Conservation (phyloP, 2,113 vertebrate genomes). For the Galbula dea region DNA sequence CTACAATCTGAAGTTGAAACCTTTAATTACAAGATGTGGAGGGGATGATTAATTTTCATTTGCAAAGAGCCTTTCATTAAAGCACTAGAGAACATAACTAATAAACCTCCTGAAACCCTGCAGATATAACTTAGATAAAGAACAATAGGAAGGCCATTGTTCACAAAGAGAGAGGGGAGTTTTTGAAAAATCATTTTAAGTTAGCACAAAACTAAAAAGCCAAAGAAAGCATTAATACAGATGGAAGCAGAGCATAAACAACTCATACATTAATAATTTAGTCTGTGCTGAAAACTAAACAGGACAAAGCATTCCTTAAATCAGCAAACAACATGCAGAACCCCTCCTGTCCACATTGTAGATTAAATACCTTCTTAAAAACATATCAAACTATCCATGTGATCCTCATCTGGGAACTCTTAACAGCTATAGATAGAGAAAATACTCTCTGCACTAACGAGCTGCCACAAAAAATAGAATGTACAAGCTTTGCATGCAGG, state of each 20-base stretch:
- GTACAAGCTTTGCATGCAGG: background rate
- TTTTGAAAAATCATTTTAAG: background rate
- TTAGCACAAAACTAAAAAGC: background rate
- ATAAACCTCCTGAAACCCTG: background rate
- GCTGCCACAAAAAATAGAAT: background rate
- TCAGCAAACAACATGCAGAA: background rate
- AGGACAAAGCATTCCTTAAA: background rate
- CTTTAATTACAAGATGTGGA: background rate
- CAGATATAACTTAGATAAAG: slow-evolving; percentile 5
- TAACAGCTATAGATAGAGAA: background rate
- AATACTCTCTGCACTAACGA: background rate
- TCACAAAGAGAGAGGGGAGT: background rate
- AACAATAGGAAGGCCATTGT: background rate
- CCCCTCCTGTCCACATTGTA: background rate
- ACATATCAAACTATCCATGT: background rate
- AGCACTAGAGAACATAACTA: background rate
- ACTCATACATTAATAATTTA: background rate
- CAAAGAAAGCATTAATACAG: background rate
- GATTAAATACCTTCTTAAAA: background rate
- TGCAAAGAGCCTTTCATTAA: slow-evolving; percentile 15
- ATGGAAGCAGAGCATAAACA: background rate
- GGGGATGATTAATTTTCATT: background rate
- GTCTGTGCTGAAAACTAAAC: background rate
- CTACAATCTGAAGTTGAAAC: background rate
- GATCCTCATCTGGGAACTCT: background rate